Conservation (phyloP, 30 jellyfish, hydroid and myxozoan genomes). For the Turritopsis dohrnii region DNA sequence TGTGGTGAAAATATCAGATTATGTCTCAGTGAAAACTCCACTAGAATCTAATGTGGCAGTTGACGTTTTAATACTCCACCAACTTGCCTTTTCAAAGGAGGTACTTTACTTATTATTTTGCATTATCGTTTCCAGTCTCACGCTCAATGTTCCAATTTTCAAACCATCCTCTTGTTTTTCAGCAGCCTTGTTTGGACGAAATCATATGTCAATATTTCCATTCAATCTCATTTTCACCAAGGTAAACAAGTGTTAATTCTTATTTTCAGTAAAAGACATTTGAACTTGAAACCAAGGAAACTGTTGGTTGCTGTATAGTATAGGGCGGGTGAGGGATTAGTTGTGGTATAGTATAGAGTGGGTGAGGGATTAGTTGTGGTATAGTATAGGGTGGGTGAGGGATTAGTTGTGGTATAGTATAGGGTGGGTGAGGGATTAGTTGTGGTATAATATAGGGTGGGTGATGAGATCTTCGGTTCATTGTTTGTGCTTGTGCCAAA, state of each 20-base stretch:
- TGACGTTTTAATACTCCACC: background rate
- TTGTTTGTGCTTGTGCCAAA: too few relatives aligned
- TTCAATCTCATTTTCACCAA: background rate
- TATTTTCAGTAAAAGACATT: too few relatives aligned
- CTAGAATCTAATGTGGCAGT: constrained; percentile 4
- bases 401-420: too few relatives aligned
- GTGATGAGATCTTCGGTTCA: too few relatives aligned
- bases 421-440: too few relatives aligned
- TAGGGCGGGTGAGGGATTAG: too few relatives aligned
- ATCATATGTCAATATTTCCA: constrained; percentile 1
- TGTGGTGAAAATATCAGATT: background rate
- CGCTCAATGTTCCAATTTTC: background rate
- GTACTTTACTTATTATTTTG: background rate
- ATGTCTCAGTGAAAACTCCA: background rate
- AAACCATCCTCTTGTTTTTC: background rate
- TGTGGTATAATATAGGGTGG: too few relatives aligned
- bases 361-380: too few relatives aligned
- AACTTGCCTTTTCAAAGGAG: background rate
- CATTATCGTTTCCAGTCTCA: background rate
- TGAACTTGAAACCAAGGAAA: too few relatives aligned
- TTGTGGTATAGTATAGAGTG: too few relatives aligned
- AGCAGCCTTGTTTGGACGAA: background rate
- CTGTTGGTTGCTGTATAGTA: too few relatives aligned
- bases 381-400: too few relatives aligned
- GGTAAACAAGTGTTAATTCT: background rate